These are phyloP conservation scores for Drosophila macrospina DNA, from an alignment of 2,888 invertebrate genomes.

Conservation along the genomic window DNA sequence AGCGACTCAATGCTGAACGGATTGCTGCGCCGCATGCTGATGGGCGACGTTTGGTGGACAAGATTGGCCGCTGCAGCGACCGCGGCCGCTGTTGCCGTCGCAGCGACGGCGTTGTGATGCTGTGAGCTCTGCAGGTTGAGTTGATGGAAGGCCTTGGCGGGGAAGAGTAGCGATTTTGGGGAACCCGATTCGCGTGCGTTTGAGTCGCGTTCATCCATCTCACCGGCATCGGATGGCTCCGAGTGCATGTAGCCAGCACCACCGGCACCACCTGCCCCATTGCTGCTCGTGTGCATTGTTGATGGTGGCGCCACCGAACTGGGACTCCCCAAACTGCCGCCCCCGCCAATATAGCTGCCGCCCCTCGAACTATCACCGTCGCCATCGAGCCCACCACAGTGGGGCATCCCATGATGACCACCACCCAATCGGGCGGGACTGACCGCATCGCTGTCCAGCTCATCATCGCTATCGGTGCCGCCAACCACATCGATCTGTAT, in stretches of 20 bases:
- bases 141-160: constrained; percentile 73
- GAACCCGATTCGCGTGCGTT: constrained; percentile 45
- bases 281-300: constrained; percentile 46
- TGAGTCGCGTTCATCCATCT: constrained; percentile 60
- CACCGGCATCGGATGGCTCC: constrained; percentile 62
- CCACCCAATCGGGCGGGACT: constrained; percentile 71
- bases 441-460: constrained; percentile 85
- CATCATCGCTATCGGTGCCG: constrained; percentile 90
- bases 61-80: constrained; percentile 78
- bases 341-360: constrained; percentile 71
- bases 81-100: constrained; percentile 64
- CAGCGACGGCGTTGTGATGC: constrained; percentile 54
- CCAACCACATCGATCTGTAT: constrained; percentile 95
- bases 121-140: constrained; percentile 75
- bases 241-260: constrained; percentile 45
- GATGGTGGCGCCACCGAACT: constrained; percentile 57
- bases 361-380: constrained; percentile 72
- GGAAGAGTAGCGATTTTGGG: constrained; percentile 67
- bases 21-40: constrained; percentile 88
- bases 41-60: constrained; percentile 86
- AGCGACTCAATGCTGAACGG: constrained; percentile 96
- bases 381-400: constrained; percentile 53
- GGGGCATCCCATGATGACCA: constrained; percentile 55
- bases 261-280: constrained; percentile 38
- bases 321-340: constrained; percentile 72